Evolutionary conservation across 2,113 vertebrate genomes (phyloP).

Genomic region (Phyllostomus hastatus): DNA sequence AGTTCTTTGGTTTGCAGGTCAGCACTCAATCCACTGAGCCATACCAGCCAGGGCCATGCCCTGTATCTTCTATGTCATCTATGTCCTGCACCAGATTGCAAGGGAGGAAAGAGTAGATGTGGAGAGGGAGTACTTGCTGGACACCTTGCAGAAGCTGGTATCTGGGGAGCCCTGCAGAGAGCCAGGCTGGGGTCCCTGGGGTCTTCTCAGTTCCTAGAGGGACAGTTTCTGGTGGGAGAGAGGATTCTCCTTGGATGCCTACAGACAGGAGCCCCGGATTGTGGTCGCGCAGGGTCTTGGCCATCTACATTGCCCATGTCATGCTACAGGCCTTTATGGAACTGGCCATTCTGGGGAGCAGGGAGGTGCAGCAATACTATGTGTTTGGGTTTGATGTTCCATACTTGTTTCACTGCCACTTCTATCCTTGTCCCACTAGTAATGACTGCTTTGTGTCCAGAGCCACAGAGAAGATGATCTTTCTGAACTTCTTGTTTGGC

Average conservation of each 20-base stretch:
- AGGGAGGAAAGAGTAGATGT: background rate
- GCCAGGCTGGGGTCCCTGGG: background rate
- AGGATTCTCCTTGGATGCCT: conserved; percentile 39
- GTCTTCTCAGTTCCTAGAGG: conserved; percentile 17
- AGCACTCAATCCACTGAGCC: no score
- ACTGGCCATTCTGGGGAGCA: conserved; percentile 70
- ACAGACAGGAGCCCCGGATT: conserved; percentile 59
- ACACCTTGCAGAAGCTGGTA: background rate
- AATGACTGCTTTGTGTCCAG: conserved; percentile 80
- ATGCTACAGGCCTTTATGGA: conserved; percentile 76
- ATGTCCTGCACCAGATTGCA: background rate
- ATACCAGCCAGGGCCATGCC: background rate
- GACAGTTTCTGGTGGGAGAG: conserved; percentile 52
- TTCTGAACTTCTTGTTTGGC: conserved; percentile 81
- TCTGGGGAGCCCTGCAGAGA: background rate
- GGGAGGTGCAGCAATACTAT: conserved; percentile 71
- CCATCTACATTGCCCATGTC: conserved; percentile 77
- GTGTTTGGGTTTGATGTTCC: conserved; percentile 80
- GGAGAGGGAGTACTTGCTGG: background rate
- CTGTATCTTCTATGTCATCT: no score
- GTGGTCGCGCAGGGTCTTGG: conserved; percentile 75
- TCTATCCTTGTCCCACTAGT: conserved; percentile 77
- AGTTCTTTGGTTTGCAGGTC: no score
- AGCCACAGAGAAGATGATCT: conserved; percentile 79
- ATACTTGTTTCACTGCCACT: conserved; percentile 76